Evolutionary conservation across 1,140 invertebrate genomes (phyloP), one percentile per base, ranked within the genome.

Genomic region (Centruroides vittatus): DNA sequence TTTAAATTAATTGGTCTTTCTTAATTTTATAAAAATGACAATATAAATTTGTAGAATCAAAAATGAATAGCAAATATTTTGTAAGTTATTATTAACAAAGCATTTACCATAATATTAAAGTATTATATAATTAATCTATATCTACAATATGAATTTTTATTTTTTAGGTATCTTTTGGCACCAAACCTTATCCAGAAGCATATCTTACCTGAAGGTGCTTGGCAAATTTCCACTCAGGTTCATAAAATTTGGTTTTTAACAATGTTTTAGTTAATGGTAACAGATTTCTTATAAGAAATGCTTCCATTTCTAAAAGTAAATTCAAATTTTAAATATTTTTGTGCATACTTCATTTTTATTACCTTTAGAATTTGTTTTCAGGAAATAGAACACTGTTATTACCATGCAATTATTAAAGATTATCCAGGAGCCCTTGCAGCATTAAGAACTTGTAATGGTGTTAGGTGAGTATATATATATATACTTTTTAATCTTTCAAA

Each of bases 341-440:
- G 34, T 59, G 34, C 47, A 41, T 41, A 41, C 41, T 41, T 49
- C 9, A 50, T 51, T 7, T 35, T 10, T 35, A 35, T 55, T 8
- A 55, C 35, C 23, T 55, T 8, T 34, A 35, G 12, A 58, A 48
- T 55, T 55, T 71, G 66, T 68, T 79, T 79, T n/a, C 78, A 93
- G 89, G 89, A 92, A 78, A 90, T 92, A 74, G 89, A 93, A 72
- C 89, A 93, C 76, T 94, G 91, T 73, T 96, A 94, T 77, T 95
- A 95, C 72, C 92, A 94, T 73, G 91, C 90, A 55, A 89, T 85
- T 6, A 88, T 96, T 4, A 64, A 91, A 73, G 92, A 93, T 77
- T 93, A 94, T 76, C 91, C 92, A 11, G 92, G 92, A 64, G 93
- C 92, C n/a, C 89, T 84, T 64, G 93, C 92, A 49, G 93, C 93